Conservation (phyloP, 2,888 invertebrate species). For the Mellilla xanthometata region DNA sequence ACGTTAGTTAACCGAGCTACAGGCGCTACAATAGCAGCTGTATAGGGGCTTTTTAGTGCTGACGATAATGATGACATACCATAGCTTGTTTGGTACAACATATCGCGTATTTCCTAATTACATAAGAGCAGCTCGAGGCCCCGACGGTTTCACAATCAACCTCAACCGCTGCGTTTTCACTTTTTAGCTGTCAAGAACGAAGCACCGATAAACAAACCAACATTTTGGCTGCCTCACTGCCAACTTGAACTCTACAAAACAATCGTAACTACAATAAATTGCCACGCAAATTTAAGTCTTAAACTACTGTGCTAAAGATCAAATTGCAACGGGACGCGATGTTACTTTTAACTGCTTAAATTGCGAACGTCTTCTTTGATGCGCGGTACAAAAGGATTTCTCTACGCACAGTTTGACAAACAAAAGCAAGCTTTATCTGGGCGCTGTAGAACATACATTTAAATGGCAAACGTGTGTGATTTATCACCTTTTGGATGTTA, state of each 20-base stretch:
- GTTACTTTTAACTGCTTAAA: slow-evolving; percentile 49
- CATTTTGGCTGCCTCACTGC: slow-evolving; percentile 75
- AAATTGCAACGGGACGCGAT: slow-evolving; percentile 48
- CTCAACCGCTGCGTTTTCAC: slow-evolving; percentile 78
- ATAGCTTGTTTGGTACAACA: slow-evolving; percentile 37
- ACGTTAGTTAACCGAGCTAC: too few relatives aligned
- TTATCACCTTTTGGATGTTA: slow-evolving; percentile 50
- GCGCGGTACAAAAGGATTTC: slow-evolving; percentile 60
- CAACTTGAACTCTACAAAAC: slow-evolving; percentile 44
- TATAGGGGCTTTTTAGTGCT: too few relatives aligned
- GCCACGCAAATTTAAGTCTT: slow-evolving; percentile 43
- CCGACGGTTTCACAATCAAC: slow-evolving; percentile 73
- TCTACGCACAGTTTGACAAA: slow-evolving; percentile 31
- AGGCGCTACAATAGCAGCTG: too few relatives aligned
- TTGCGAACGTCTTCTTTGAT: slow-evolving; percentile 49
- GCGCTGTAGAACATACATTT: slow-evolving; percentile 47
- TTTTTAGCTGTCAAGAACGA: slow-evolving; percentile 83
- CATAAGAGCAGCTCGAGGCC: slow-evolving; percentile 54
- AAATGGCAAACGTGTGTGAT: slow-evolving; percentile 32
- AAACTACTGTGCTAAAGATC: slow-evolving; percentile 48
- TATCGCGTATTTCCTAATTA: slow-evolving; percentile 59
- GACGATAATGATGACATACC: too few relatives aligned
- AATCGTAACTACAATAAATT: slow-evolving; percentile 41
- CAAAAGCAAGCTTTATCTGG: slow-evolving; percentile 56
- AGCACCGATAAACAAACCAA: slow-evolving; percentile 80